phyloP scores from a whole-genome alignment of 2,797 vertebrate species.

The Phalanger gymnotis region DNA sequence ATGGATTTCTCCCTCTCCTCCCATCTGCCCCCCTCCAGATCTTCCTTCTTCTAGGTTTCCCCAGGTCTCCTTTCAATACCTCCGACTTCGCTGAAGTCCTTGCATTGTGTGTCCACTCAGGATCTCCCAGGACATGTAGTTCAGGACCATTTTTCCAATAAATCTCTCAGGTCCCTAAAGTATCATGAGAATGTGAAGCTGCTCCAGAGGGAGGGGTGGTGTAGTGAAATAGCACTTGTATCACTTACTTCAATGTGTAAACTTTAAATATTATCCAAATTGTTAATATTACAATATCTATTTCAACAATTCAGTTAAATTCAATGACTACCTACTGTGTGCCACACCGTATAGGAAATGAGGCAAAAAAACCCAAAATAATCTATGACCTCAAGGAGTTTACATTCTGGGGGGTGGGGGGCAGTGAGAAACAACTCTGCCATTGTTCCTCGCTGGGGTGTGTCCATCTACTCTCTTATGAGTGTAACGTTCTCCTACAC shows the following conservation, averaged over 20 bases:
- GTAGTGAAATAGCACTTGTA: not conserved
- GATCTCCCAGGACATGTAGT: not conserved
- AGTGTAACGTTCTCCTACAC: not conserved
- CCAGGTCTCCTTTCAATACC: not conserved
- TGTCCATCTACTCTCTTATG: not conserved
- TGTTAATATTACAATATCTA: not conserved
- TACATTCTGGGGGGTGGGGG: not conserved
- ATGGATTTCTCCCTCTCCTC: not conserved
- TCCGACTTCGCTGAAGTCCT: not conserved
- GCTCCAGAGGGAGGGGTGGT: not conserved
- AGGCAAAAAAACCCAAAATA: not conserved
- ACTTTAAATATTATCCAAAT: not conserved
- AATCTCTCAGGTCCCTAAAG: not conserved
- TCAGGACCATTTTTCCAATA: not conserved
- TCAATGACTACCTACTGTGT: not conserved
- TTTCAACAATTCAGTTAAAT: not conserved
- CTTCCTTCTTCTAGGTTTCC: not conserved
- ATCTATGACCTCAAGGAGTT: not conserved
- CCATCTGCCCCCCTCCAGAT: not conserved
- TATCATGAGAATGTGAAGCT: not conserved
- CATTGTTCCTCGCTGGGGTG: not conserved
- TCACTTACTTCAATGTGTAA: not conserved
- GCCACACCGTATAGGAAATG: not conserved
- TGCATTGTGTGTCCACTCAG: not conserved
- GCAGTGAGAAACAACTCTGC: not conserved